These are phyloP conservation scores for Zosterops borbonicus DNA, from an alignment of 2,113 vertebrate genomes.

Conservation along the genomic window DNA sequence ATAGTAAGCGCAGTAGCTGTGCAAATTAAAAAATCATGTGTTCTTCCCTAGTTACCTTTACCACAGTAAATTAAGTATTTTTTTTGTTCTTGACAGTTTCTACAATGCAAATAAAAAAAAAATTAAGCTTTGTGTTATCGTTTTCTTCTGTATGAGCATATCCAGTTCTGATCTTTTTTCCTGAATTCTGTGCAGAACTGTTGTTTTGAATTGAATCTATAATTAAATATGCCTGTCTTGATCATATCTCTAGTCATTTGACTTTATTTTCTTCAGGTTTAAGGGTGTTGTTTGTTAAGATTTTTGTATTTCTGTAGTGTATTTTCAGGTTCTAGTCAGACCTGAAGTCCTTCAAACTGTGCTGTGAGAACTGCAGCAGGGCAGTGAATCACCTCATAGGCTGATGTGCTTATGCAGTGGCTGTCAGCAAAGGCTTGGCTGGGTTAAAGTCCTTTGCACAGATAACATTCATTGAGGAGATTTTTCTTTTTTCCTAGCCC, in stretches of 20 bases:
- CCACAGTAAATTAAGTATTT: not conserved
- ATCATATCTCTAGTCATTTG: not conserved
- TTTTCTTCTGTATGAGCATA: not conserved
- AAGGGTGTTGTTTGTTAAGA: not conserved
- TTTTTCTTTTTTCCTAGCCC: slow-evolving; percentile 24
- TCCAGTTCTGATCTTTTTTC: not conserved
- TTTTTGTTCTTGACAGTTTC: not conserved
- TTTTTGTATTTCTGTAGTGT: not conserved
- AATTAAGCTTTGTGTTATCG: not conserved
- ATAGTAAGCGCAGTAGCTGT: accelerated
- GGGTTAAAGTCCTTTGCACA: not conserved
- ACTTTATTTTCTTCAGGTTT: not conserved
- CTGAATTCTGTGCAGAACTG: not conserved
- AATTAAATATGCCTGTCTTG: not conserved
- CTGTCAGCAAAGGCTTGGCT: not conserved
- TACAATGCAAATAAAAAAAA: not conserved
- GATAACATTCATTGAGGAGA: not conserved
- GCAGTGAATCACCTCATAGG: not conserved
- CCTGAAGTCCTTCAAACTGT: not conserved
- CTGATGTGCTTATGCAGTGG: not conserved
- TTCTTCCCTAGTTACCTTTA: not conserved
- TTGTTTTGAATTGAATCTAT: not conserved
- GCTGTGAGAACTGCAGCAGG: not conserved
- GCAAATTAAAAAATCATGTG: not conserved
- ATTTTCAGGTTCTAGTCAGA: not conserved